phyloP scores from a whole-genome alignment of 2,797 vertebrate species.

The Peromyscus eremicus region DNA sequence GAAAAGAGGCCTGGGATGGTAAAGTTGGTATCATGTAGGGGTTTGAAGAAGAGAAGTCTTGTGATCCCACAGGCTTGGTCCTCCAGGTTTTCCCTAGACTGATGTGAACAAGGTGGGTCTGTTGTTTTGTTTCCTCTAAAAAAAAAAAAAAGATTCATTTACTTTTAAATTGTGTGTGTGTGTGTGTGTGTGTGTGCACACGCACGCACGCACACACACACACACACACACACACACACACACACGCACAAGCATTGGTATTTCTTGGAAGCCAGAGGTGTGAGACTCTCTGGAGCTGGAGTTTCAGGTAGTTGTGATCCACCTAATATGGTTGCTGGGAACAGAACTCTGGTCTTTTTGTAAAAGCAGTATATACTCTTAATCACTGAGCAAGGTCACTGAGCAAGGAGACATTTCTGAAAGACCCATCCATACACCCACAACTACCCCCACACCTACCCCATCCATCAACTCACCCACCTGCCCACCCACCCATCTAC shows the following conservation, averaged over 20 bases:
- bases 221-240: no score
- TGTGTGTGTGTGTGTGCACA: no score
- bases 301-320: neutral
- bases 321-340: neutral
- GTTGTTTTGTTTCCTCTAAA: neutral
- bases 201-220: no score
- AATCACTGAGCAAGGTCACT: neutral
- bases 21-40: neutral
- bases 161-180: neutral
- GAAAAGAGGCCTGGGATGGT: neutral
- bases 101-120: neutral
- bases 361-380: neutral
- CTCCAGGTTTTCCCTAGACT: neutral
- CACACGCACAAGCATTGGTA: no score
- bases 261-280: neutral
- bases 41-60: neutral
- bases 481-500: neutral
- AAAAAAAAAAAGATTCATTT: neutral
- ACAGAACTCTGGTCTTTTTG: neutral
- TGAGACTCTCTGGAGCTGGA: neutral
- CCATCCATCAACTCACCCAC: neutral
- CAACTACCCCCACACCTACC: neutral
- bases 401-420: neutral
- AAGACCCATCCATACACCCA: neutral
- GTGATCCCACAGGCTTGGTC: neutral